These are phyloP conservation scores for Callitettix versicolor DNA, from an alignment of 1,140 invertebrate species.

Conservation along the genomic window DNA sequence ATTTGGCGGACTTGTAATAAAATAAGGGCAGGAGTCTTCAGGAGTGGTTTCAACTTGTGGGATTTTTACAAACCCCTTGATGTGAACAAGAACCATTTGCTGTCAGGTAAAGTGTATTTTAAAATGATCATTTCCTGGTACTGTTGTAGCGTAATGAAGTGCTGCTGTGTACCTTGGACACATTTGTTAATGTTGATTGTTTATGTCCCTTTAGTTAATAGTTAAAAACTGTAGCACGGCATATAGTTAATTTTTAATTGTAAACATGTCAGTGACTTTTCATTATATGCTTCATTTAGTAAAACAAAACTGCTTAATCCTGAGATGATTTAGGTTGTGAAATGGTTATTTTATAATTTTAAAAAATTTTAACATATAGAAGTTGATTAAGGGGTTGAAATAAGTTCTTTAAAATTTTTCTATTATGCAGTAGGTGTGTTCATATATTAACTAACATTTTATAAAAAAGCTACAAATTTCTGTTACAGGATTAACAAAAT, in stretches of 20 bases:
- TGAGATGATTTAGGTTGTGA: no score
- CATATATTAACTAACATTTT: no score
- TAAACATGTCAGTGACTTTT: background rate
- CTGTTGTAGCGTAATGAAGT: background rate
- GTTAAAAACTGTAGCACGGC: background rate
- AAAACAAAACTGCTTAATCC: no score
- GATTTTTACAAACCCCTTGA: constrained; percentile 53
- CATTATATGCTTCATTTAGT: no score
- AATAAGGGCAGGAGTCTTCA: constrained; percentile 54
- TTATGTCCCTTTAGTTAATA: background rate
- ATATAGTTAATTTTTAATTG: background rate
- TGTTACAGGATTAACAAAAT: no score
- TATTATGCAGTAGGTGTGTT: no score
- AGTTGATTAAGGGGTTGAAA: no score
- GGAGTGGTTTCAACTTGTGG: constrained; percentile 52
- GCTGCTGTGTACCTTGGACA: no score
- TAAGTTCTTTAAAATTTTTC: no score
- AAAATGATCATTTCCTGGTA: background rate
- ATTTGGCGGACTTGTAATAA: constrained; percentile 64
- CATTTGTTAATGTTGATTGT: background rate
- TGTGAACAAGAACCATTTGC: constrained; percentile 47
- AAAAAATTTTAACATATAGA: no score
- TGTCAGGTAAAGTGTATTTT: constrained; percentile 44
- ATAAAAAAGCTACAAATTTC: no score
- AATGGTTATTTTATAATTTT: no score